Conservation (phyloP, 2,113 vertebrate species). For the Lipotes vexillifer region DNA sequence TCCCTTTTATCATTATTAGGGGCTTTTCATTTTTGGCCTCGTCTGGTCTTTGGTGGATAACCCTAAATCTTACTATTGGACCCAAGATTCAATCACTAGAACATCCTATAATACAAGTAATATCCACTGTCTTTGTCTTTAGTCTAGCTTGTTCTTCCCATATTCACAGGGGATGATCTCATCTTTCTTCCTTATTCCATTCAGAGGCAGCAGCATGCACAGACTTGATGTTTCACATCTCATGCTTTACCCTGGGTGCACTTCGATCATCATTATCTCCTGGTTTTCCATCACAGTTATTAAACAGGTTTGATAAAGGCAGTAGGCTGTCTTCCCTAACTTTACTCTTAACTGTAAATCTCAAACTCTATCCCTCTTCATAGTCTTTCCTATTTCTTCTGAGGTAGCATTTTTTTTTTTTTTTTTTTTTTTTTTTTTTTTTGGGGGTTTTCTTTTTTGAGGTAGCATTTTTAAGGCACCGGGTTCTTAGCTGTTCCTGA, state of each 20-base stretch:
- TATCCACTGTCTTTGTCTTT: not conserved
- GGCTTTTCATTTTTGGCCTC: not conserved
- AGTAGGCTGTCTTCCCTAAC: not conserved
- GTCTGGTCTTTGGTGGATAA: not conserved
- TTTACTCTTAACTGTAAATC: not conserved
- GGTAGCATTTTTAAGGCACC: not conserved
- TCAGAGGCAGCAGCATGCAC: conserved; percentile 14
- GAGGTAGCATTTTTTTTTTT: not conserved
- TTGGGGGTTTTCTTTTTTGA: no score
- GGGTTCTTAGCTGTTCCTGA: not conserved
- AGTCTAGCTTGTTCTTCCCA: not conserved
- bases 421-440: not conserved
- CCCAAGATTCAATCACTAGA: not conserved
- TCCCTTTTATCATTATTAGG: not conserved
- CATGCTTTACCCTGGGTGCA: not conserved
- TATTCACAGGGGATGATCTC: not conserved
- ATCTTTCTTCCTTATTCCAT: not conserved
- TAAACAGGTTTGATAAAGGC: not conserved
- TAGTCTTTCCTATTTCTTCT: not conserved
- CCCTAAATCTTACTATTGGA: not conserved
- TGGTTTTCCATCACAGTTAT: not conserved
- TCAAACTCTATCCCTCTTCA: not conserved
- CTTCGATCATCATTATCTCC: not conserved
- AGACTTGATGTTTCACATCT: conserved; percentile 37
- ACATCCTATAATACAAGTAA: not conserved